Base-by-base conservation (phyloP, 2,797 vertebrate species). In the Knipowitschia caucasica region DNA sequence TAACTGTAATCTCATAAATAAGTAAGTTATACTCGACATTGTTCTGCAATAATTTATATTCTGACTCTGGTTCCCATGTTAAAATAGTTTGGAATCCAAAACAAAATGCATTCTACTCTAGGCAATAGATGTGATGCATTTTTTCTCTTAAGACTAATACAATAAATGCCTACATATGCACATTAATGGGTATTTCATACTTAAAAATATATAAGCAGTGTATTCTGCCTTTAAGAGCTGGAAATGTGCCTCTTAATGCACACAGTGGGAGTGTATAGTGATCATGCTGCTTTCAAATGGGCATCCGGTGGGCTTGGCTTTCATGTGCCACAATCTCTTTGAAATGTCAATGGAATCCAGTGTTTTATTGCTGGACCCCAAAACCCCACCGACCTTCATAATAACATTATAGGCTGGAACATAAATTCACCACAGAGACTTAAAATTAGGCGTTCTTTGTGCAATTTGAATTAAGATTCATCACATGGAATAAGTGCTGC, bases 251-350 rank as follows among this genome's bases (percentile, higher is more conserved):
- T 64, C 62, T 80, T 73, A 75, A 78, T 66, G 59, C 52, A 56
- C 31, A 56, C 57, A 29, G 73, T 64, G 43, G 43, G 51, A 78
- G 56, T 60, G 62, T 58, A 72, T 53, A 38, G 62, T 75, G 77
- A 79, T 85, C 59, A 77, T 77, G 62, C 46, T 1, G 64, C 65
- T 57, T 54, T 64, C 68, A 78, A 74, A 78, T 56, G 56, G 68
- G 66, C 53, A 62, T 69, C 77, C 71, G 40, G 64, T 71, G 50
- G 68, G 42, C 56, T 57, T 56, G 59, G 51, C 75, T 86, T 73
- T 82, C 73, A 83, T 72, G 80, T 71, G 57, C 64, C 24, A 62
- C 23, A 12, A 29, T 53, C 50, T 59, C 64, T 62, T 83, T 78
- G 62, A 82, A 80, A 81, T 79, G 74, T 78, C 66, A 84, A 46